Base-by-base conservation (phyloP, 1,140 invertebrate genomes). In the Macrotrachela quadricornifera region DNA sequence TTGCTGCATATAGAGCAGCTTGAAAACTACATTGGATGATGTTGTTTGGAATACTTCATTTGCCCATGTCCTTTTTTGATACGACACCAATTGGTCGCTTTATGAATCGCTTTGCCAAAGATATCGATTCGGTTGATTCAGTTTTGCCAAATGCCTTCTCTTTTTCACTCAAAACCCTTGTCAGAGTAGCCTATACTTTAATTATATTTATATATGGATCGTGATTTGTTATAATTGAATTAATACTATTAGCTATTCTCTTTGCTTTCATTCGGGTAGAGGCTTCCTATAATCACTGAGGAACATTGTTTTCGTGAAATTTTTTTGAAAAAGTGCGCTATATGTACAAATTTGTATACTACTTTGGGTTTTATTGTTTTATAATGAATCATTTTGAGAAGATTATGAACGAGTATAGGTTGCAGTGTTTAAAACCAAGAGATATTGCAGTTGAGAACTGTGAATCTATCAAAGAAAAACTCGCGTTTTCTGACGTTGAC, bases 331-430 rank as follows among this genome's bases (percentile, higher is more conserved):
- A n/a, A n/a, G n/a, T n/a, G n/a, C n/a, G n/a, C n/a, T 30, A 49
- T 62, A 55, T 61, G 71, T 16, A 79, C 91, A 97, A 64, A 66
- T 97, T 51, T 95, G 92, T 73, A 76, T n/a, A n/a, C n/a, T n/a
- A n/a, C n/a, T n/a, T n/a, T n/a, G n/a, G n/a, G n/a, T n/a, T n/a
- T n/a, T n/a, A n/a, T n/a, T n/a, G n/a, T n/a, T n/a, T n/a, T n/a
- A n/a, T n/a, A n/a, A n/a, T n/a, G n/a, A n/a, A n/a, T n/a, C n/a
- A n/a, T n/a, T n/a, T n/a, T n/a, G n/a, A n/a, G n/a, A n/a, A n/a
- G n/a, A n/a, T n/a, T n/a, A n/a, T n/a, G n/a, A n/a, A n/a, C n/a
- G n/a, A n/a, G n/a, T n/a, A n/a, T n/a, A n/a, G n/a, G n/a, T n/a
- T n/a, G n/a, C n/a, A n/a, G n/a, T n/a, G n/a, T n/a, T n/a, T n/a